A percentile compares a stretch with the other conserved stretches of the same genome.
These are phyloP conservation scores for Leptinotarsa juncta DNA, from an alignment of 2,888 invertebrate genomes.

Conservation along the genomic window DNA sequence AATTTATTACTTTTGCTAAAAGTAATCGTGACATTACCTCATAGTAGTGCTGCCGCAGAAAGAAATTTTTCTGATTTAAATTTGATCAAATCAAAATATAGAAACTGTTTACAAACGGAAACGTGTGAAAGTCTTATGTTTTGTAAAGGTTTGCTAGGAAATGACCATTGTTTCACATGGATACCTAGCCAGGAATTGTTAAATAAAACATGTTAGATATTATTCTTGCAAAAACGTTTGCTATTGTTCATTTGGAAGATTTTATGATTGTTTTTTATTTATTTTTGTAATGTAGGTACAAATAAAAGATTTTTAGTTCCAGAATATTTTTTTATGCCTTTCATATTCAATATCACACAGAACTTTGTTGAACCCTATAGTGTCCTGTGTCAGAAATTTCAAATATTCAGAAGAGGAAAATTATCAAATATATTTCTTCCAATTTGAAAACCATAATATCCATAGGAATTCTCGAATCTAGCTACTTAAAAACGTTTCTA, in stretches of 20 bases:
- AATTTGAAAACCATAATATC: no score
- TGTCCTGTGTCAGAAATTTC: no score
- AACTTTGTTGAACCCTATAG: no score
- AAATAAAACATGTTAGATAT: not conserved
- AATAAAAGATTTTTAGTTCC: no score
- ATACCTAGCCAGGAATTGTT: constrained; percentile 16
- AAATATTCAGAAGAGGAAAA: no score
- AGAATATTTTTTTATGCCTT: no score
- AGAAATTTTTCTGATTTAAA: constrained; percentile 17
- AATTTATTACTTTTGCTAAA: constrained; percentile 14
- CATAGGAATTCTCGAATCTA: no score
- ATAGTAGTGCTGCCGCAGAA: constrained; percentile 14
- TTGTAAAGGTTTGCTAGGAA: constrained; percentile 13
- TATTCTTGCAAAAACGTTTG: not conserved
- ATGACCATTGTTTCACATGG: constrained; percentile 7
- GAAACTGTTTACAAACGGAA: constrained; percentile 9
- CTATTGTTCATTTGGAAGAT: not conserved
- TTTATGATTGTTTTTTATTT: no score
- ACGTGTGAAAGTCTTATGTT: constrained; percentile 18
- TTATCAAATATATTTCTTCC: no score
- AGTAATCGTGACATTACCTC: constrained; percentile 19
- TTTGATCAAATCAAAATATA: constrained; percentile 15
- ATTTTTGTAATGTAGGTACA: no score
- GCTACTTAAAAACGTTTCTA: no score
- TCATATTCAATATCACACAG: no score